These are phyloP conservation scores for Cervus canadensis DNA, from an alignment of 2,113 vertebrate species.

Conservation along the genomic window DNA sequence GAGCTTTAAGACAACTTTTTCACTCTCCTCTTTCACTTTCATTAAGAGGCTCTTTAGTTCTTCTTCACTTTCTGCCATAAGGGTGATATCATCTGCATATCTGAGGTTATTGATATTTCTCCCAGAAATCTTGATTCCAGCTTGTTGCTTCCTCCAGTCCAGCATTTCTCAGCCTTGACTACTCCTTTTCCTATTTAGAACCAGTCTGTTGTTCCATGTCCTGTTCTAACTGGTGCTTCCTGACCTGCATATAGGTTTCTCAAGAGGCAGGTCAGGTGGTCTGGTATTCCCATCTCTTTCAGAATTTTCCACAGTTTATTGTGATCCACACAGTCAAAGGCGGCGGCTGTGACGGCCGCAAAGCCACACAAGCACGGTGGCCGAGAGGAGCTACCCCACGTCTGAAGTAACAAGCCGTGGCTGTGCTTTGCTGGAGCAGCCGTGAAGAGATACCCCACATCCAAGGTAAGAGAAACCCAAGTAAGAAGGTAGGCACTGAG, in stretches of 20 bases:
- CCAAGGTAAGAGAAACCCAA: neutral
- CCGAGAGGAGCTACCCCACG: neutral
- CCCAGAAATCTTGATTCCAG: neutral
- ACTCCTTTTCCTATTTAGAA: neutral
- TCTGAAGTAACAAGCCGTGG: neutral
- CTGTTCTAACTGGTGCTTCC: neutral
- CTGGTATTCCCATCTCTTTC: neutral
- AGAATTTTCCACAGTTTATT: neutral
- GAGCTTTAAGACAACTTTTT: neutral
- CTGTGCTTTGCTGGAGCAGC: neutral
- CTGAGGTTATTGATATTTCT: neutral
- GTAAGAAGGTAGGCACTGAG: neutral
- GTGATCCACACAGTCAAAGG: neutral
- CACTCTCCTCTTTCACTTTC: neutral
- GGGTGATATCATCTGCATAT: neutral
- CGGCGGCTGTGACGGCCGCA: too few species aligned
- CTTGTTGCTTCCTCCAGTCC: neutral
- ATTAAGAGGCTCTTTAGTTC: neutral
- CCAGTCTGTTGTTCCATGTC: neutral
- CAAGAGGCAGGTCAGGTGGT: neutral
- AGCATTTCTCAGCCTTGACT: neutral
- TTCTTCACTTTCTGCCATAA: neutral
- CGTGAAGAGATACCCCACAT: neutral
- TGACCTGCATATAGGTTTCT: neutral
- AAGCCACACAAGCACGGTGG: fast-evolving